A percentile compares a stretch with the other conserved stretches of the same genome.
phyloP scores from a whole-genome alignment of 2,888 invertebrate genomes.

The Eueremaeus valkanovi region DNA sequence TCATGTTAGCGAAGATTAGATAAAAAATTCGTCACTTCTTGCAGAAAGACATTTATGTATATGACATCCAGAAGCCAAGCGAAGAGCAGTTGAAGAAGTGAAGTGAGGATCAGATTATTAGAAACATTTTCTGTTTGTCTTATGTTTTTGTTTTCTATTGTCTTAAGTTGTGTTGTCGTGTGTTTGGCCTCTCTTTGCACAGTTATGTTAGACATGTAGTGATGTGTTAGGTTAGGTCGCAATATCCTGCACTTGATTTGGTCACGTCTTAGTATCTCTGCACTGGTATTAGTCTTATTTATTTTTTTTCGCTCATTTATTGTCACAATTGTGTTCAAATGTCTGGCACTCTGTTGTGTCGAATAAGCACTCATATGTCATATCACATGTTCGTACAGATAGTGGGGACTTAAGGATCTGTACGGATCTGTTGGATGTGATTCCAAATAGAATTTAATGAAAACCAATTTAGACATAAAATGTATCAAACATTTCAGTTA shows the following conservation, averaged over 20 bases:
- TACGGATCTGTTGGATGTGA: too few species aligned
- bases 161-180: too few species aligned
- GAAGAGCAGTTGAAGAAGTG: neutral
- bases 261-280: slow-evolving; percentile 13
- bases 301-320: neutral
- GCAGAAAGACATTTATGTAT: slow-evolving; percentile 9
- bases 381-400: slow-evolving; percentile 9
- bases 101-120: slow-evolving; percentile 27
- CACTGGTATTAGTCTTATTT: neutral
- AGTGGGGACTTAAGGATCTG: neutral
- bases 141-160: neutral
- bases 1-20: slow-evolving; percentile 19
- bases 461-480: slow-evolving; percentile 15
- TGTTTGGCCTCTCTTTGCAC: too few species aligned
- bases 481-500: neutral
- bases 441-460: slow-evolving; percentile 14
- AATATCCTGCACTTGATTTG: slow-evolving; percentile 21
- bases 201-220: neutral
- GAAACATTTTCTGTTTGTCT: neutral
- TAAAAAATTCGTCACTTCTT: slow-evolving; percentile 23
- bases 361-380: slow-evolving; percentile 8
- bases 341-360: too few species aligned
- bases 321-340: neutral
- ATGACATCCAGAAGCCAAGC: neutral
- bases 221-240: neutral